Conservation (phyloP, 2,113 vertebrate genomes). For the Macroglossus sobrinus region DNA sequence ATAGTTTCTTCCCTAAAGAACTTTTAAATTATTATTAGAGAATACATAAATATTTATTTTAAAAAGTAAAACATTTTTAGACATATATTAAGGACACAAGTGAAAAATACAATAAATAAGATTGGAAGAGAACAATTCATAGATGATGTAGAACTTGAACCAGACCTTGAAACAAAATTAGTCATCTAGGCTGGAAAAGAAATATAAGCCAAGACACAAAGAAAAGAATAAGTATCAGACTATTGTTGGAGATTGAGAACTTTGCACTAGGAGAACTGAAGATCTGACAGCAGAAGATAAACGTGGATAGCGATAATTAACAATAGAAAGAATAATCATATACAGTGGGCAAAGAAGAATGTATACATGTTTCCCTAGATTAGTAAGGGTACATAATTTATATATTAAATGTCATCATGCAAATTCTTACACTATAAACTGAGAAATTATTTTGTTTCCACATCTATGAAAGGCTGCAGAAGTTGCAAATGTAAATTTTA, state of each 20-base stretch:
- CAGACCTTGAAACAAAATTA: not conserved
- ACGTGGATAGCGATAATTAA: not conserved
- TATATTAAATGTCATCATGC: not conserved
- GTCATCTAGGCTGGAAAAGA: not conserved
- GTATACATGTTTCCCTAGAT: not conserved
- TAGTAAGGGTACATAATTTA: not conserved
- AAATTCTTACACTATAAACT: not conserved
- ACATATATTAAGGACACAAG: not conserved
- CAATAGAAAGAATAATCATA: not conserved
- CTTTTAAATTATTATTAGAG: not conserved
- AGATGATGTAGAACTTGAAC: not conserved
- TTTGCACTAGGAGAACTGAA: not conserved
- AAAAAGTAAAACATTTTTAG: not conserved
- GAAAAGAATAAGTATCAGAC: not conserved
- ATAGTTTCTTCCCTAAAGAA: not conserved
- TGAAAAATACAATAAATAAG: not conserved
- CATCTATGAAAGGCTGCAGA: not conserved
- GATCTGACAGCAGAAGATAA: not conserved
- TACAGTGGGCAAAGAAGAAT: not conserved
- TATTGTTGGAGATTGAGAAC: not conserved
- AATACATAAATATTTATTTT: not conserved
- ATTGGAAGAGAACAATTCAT: not conserved
- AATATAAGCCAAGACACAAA: not conserved
- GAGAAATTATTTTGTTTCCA: constrained; percentile 24
- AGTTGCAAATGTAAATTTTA: constrained; percentile 62